Base-by-base conservation (phyloP, 1,140 invertebrate species). In the Cecropterus lyciades region DNA sequence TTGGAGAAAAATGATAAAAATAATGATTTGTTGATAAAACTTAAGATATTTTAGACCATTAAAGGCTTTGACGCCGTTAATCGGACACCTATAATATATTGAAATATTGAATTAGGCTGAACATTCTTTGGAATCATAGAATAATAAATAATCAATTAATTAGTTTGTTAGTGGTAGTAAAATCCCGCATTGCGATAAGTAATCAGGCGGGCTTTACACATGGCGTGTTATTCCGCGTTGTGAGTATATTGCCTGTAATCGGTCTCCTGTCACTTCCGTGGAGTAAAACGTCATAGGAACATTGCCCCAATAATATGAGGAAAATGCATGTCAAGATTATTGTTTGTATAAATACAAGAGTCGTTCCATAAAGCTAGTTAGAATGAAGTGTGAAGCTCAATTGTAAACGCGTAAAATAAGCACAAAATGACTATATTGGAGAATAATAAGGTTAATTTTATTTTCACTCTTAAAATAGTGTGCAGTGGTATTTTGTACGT, bases 341-440 rank as follows among this genome's bases (percentile, higher is more conserved):
- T 40, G n/a, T 40, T 13, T 13, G 30, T 53, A 53, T 53, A 53
- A 53, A 53, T 53, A 40, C 51, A 40, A 33, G 33, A 3, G 16
- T 37, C 9, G 15, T 16, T 40, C n/a, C 33, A 53, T 16, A 40
- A 40, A 53, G 14, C 15, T 40, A 14, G 33, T 11, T 24, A 53
- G 15, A 53, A 5, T 40, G 15, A 17, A 37, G 30, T 14, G 14
- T n/a, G 6, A 40, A 37, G n/a, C 16, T 16, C 14, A 53, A 13
- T 53, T 6, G 30, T 17, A 17, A 53, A 14, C 33, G 14, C 14
- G 16, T 33, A 37, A 40, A 53, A 17, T 16, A 11, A 48, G 17
- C 11, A 49, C n/a, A 11, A 27, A 49, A 6, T 49, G 20, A 49
- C 20, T n/a, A 40, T 49, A 51, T 11, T n/a, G n/a, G 10, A 5